A percentile compares a stretch with the other conserved stretches of the same genome.
Evolutionary conservation across 2,797 vertebrate genomes (phyloP).

Genomic region (Phrynocephalus forsythii): DNA sequence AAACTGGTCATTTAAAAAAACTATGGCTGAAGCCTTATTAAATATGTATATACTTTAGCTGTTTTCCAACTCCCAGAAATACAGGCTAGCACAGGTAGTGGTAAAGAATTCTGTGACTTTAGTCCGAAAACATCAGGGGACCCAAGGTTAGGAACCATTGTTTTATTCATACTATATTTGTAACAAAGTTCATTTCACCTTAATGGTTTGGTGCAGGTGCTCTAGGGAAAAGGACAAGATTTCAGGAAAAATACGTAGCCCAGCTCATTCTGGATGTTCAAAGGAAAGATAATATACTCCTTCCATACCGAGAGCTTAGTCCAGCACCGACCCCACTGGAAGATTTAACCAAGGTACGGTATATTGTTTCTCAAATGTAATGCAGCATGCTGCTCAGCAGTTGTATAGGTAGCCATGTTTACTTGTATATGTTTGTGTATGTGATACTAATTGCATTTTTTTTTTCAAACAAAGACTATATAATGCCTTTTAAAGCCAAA

Average conservation of each 20-base stretch:
- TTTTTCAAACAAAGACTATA: not conserved
- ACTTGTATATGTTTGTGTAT: not conserved
- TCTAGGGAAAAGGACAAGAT: constrained; percentile 95
- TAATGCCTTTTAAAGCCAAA: not conserved
- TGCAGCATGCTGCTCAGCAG: not conserved
- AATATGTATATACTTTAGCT: not conserved
- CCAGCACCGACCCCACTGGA: constrained; percentile 82
- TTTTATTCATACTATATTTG: not conserved
- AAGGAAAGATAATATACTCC: constrained; percentile 72
- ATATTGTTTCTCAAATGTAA: constrained; percentile 4
- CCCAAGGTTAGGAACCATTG: not conserved
- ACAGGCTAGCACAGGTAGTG: too few species aligned
- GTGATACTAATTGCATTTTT: not conserved
- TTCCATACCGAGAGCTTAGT: constrained; percentile 72
- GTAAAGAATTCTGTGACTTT: too few species aligned
- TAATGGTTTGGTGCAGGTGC: constrained; percentile 81
- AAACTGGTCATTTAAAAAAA: not conserved
- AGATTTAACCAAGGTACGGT: constrained; percentile 87
- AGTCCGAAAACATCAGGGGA: too few species aligned
- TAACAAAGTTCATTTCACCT: not conserved
- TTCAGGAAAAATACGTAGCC: constrained; percentile 91
- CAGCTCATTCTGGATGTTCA: constrained; percentile 92
- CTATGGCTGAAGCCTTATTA: not conserved
- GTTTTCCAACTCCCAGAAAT: not conserved
- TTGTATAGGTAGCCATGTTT: not conserved